Base-by-base conservation (phyloP, 2,797 vertebrate genomes). In the Simalia tracyae region DNA sequence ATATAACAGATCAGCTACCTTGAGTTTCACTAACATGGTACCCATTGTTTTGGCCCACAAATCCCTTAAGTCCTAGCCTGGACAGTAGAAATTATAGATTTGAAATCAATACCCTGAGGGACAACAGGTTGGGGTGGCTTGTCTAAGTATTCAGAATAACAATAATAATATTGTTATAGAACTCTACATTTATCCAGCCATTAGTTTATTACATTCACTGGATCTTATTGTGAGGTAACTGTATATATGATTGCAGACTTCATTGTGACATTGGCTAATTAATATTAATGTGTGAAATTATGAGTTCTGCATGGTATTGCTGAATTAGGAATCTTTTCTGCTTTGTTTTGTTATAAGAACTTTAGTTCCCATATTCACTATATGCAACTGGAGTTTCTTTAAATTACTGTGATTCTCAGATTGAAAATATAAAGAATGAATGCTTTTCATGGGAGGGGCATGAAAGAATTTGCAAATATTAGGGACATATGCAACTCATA, bases 331-430 rank as follows among this genome's bases (percentile, higher is more conserved):
- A 46, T 11, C 11, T 7, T 76, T 64, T 14, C 19, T 76, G 5
- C 86, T 91, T 86, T 72, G 14, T 66, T 60, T 91, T 26, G 26
- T n/a, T 84, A 12, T 17, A 90, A 84, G 42, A 1, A 22, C 3
- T 6, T n/a, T 56, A 19, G n/a, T 54, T n/a, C 60, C 88, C 1
- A 36, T 76, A 28, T 46, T 90, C 42, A 22, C 0, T 0, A 4
- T 24, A 68, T 63, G 17, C 6, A 19, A 1, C 26, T 22, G 28
- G 56, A 14, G 2, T 14, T 92, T 8, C 1, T 8, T 60, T 90
- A 63, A 89, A 15, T 36, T 24, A 54, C 1, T 89, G 54, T 60
- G 92, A 60, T 28, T n/a, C 28, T 85, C 9, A 50, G 57, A 60
- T 19, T 87, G 4, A 19, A 81, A 81, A 46, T 22, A 26, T 61